These are phyloP conservation scores for Anagrus nilaparvatae DNA, from an alignment of 1,140 invertebrate species.

Conservation along the genomic window DNA sequence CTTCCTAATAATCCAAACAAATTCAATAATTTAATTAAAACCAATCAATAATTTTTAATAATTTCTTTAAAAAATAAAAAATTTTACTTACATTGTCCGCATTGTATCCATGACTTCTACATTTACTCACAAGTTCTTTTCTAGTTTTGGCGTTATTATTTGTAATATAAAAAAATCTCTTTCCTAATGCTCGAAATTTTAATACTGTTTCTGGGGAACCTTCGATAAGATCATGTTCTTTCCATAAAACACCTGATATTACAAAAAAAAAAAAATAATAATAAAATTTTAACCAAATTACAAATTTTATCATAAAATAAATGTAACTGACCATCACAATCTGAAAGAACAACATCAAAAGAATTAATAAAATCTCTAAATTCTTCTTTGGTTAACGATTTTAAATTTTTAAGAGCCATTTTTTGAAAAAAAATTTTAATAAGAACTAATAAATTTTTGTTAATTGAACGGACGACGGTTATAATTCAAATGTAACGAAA, in stretches of 20 bases:
- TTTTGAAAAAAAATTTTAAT: no score
- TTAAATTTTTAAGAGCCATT: conserved; percentile 21
- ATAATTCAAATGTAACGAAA: no score
- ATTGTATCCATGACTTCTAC: conserved; percentile 61
- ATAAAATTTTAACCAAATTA: no score
- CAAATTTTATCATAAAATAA: no score
- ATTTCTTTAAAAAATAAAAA: conserved; percentile 61
- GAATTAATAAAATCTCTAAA: conserved; percentile 33
- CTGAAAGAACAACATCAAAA: conserved; percentile 39
- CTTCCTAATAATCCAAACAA: no score
- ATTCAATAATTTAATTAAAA: no score
- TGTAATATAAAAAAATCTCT: conserved; percentile 80
- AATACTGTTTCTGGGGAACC: conserved; percentile 63
- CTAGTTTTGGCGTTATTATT: conserved; percentile 87
- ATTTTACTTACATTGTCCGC: no score
- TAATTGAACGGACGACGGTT: no score
- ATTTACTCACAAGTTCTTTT: conserved; percentile 66
- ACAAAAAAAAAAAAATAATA: no score
- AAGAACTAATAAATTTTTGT: no score
- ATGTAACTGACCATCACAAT: conserved; percentile 39
- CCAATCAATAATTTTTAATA: no score
- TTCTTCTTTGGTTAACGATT: conserved; percentile 24
- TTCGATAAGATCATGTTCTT: conserved; percentile 56
- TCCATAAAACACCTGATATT: conserved; percentile 79
- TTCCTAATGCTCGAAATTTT: conserved; percentile 58